Percentiles rank a stretch among this genome's conserved stretches.
Conservation (phyloP, 1,140 invertebrate genomes). For the Apis mellifera region Amel_HAv3.1 CM009945.2:9202001-9202500, state of each 20-base stretch:
- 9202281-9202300: too few species aligned
- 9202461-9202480: constrained; percentile 48
- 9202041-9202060: constrained; percentile 52
- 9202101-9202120: constrained; percentile 52
- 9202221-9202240: too few species aligned
- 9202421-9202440: constrained; percentile 8
- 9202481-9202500: constrained; percentile 62
- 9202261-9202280: too few species aligned
- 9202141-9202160: constrained; percentile 45
- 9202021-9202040: constrained; percentile 43
- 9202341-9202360: constrained; percentile 57
- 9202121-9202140: constrained; percentile 53
- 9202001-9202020: constrained; percentile 60
- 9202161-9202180: constrained; percentile 41
- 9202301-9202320: background rate
- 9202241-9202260: too few species aligned
- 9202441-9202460: constrained; percentile 54
- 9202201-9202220: too few species aligned
- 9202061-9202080: constrained; percentile 57
- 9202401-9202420: constrained; percentile 56
- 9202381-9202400: constrained; percentile 61
- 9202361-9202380: constrained; percentile 62
- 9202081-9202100: constrained; percentile 50
- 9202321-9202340: constrained; percentile 25
- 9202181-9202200: constrained; percentile 4